Conservation (phyloP, 2,888 invertebrate genomes). For the Drosophila birchii region DNA sequence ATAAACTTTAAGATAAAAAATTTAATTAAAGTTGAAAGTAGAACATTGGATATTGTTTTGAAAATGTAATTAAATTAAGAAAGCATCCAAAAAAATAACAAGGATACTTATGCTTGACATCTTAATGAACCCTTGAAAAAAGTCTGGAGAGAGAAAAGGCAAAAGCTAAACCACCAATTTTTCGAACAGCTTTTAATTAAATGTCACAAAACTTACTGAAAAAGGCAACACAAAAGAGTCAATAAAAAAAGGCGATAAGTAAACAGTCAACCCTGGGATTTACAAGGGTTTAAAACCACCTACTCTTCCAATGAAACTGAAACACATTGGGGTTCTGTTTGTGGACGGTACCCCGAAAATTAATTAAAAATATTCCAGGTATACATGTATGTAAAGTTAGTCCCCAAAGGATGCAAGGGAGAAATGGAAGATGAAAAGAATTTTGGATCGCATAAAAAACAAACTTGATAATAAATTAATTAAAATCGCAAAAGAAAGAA, state of each 20-base stretch:
- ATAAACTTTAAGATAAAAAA: too few relatives aligned
- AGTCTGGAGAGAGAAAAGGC: too few relatives aligned
- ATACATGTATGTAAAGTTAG: background rate
- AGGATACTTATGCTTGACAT: too few relatives aligned
- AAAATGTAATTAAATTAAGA: background rate
- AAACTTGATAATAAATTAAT: slow-evolving; percentile 5
- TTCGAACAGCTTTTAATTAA: slow-evolving; percentile 1
- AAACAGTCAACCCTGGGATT: slow-evolving; percentile 15
- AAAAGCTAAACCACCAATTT: background rate
- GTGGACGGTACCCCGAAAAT: slow-evolving; percentile 5
- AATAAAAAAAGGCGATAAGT: slow-evolving; percentile 15
- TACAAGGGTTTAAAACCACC: slow-evolving; percentile 9
- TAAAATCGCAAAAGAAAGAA: background rate
- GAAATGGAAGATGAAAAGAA: slow-evolving; percentile 5
- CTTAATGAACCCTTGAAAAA: background rate
- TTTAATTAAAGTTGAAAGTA: too few relatives aligned
- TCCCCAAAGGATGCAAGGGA: background rate
- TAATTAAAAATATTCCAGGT: slow-evolving; percentile 8
- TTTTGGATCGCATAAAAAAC: background rate
- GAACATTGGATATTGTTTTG: too few relatives aligned
- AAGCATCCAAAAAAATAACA: background rate
- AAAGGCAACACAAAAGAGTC: background rate
- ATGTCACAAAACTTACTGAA: background rate
- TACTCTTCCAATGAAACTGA: background rate
- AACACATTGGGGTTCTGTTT: slow-evolving; percentile 8